Conservation (phyloP, 2,797 vertebrate genomes). For the Microctenopoma stevenorrisi region DNA sequence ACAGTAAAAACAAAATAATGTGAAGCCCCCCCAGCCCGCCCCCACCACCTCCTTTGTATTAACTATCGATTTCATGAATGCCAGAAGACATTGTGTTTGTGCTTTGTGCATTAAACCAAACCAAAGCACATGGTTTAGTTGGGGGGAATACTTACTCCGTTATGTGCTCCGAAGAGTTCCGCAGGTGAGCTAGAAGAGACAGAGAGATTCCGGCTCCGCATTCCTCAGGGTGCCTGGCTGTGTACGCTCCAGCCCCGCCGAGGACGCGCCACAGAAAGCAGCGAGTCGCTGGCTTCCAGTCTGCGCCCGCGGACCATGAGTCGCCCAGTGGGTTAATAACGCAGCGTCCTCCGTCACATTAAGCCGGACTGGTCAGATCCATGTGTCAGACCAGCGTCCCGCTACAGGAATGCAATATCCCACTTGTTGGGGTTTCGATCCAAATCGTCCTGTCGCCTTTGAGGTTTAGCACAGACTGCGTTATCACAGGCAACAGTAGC, state of each 20-base stretch:
- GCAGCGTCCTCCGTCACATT: constrained; percentile 14
- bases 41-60: neutral
- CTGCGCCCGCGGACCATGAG: constrained; percentile 52
- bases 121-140: neutral
- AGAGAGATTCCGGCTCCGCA: constrained; percentile 69
- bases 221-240: constrained; percentile 71
- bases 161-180: constrained; percentile 69
- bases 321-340: neutral
- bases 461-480: neutral
- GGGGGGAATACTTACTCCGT: constrained; percentile 67
- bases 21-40: neutral
- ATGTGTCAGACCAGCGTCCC: neutral
- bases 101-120: neutral
- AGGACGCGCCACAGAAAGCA: constrained; percentile 56
- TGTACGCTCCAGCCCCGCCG: constrained; percentile 53
- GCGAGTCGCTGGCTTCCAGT: constrained; percentile 24
- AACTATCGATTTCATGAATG: neutral
- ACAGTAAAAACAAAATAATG: constrained; percentile 6
- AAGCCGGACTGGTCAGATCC: constrained; percentile 17
- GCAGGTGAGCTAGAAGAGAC: constrained; percentile 71
- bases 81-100: neutral
- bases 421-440: constrained; percentile 47
- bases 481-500: neutral
- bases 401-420: neutral
- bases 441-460: constrained; percentile 17